Conservation (phyloP, 2,113 vertebrate genomes). For the Papio anubis region DNA sequence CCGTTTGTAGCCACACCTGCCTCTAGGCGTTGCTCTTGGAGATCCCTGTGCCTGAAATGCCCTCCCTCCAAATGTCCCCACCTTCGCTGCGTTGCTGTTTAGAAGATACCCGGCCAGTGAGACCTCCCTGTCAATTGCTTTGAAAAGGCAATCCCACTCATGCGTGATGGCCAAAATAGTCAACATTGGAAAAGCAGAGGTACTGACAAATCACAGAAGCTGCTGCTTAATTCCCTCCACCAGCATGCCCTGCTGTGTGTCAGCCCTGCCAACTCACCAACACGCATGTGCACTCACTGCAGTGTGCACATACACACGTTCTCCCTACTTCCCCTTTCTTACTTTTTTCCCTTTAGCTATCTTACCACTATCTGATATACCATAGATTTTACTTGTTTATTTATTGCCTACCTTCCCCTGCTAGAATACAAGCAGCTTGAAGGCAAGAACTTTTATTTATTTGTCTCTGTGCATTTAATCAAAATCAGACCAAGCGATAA, state of each 20-base stretch:
- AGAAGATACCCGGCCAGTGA: not conserved
- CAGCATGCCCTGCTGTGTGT: not conserved
- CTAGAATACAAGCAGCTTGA: not conserved
- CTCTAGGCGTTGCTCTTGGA: not conserved
- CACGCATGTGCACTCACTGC: accelerated
- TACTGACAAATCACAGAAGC: not conserved
- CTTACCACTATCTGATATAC: too few species aligned
- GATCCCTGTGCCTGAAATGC: not conserved
- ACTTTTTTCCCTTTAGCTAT: not conserved
- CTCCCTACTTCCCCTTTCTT: accelerated
- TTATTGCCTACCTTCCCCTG: not conserved
- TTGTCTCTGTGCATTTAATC: not conserved
- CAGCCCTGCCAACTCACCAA: not conserved
- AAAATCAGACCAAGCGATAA: not conserved
- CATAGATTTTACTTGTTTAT: not conserved
- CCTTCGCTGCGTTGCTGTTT: not conserved
- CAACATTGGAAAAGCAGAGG: not conserved
- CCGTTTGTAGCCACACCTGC: not conserved
- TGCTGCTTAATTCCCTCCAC: not conserved
- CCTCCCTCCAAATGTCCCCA: not conserved
- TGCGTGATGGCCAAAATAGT: not conserved
- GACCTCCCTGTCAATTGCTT: not conserved
- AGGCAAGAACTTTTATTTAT: not conserved
- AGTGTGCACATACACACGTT: too few species aligned
- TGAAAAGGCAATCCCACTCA: not conserved